Evolutionary conservation across 2,113 vertebrate species (phyloP).

Genomic region (Colossoma macropomum): DNA sequence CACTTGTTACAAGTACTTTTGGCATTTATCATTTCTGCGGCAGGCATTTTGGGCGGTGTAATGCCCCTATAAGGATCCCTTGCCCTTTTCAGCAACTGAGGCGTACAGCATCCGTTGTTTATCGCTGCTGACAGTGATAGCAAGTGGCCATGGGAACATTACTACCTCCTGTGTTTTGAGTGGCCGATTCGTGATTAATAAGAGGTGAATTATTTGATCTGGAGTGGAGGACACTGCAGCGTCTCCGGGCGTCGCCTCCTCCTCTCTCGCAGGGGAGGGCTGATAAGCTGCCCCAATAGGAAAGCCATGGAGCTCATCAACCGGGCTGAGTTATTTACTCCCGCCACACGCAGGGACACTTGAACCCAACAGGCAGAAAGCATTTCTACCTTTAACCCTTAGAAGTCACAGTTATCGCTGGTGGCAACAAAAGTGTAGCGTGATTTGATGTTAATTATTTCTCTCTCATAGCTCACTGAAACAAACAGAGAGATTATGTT

Average conservation of each 20-base stretch:
- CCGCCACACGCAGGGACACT: constrained; percentile 46
- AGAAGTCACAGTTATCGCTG: not conserved
- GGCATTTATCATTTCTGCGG: constrained; percentile 46
- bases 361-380: constrained; percentile 44
- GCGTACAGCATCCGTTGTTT: constrained; percentile 53
- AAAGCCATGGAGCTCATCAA: constrained; percentile 57
- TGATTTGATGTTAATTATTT: not conserved
- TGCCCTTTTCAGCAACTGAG: constrained; percentile 49
- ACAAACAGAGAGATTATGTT: not conserved
- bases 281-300: constrained; percentile 56
- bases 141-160: constrained; percentile 56
- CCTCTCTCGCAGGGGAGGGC: constrained; percentile 52
- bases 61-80: constrained; percentile 35
- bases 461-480: not conserved
- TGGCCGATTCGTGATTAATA: constrained; percentile 61
- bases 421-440: not conserved
- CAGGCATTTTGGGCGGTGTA: constrained; percentile 44
- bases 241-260: constrained; percentile 50
- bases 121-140: constrained; percentile 56
- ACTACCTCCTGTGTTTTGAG: constrained; percentile 58
- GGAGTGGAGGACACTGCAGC: constrained; percentile 58
- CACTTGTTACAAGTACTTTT: constrained; percentile 46
- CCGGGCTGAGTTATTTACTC: constrained; percentile 39
- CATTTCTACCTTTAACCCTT: not conserved
- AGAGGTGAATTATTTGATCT: constrained; percentile 63